phyloP scores from a whole-genome alignment of 64 coral and sea anemone species.

The Actinia tenebrosa region DNA sequence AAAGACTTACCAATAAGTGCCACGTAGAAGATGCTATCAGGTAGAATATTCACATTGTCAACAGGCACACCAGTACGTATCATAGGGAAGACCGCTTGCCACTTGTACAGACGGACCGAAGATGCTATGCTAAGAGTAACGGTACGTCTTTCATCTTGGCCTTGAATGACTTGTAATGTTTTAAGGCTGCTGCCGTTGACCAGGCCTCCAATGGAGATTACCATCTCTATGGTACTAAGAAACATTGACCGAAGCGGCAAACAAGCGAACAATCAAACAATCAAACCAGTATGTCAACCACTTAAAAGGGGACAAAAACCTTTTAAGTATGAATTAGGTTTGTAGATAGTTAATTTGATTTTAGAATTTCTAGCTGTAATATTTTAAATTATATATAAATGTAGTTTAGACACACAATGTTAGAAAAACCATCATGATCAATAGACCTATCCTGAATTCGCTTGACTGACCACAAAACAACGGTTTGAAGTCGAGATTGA shows the following conservation, averaged over 20 bases:
- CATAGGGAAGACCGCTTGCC: conserved; percentile 26
- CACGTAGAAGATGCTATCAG: neutral
- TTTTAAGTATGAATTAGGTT: too few species aligned
- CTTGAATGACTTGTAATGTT: neutral
- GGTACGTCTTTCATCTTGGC: neutral
- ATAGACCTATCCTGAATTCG: too few species aligned
- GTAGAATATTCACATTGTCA: neutral
- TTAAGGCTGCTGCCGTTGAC: neutral
- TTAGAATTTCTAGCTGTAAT: too few species aligned
- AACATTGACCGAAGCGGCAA: neutral
- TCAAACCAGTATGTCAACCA: too few species aligned
- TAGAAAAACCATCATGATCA: too few species aligned
- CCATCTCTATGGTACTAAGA: conserved; percentile 2
- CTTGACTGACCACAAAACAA: too few species aligned
- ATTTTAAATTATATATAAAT: too few species aligned
- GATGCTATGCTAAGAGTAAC: conserved; percentile 10
- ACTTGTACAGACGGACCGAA: neutral
- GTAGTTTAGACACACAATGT: too few species aligned
- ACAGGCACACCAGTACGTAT: neutral
- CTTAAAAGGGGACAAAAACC: too few species aligned
- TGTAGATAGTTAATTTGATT: too few species aligned
- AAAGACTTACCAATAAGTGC: neutral
- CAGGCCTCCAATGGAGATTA: neutral
- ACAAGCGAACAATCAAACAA: too few species aligned
- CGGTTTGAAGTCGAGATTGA: too few species aligned